These are phyloP conservation scores for Nycteola revayana DNA, from an alignment of 2,888 invertebrate species.

Conservation along the genomic window DNA sequence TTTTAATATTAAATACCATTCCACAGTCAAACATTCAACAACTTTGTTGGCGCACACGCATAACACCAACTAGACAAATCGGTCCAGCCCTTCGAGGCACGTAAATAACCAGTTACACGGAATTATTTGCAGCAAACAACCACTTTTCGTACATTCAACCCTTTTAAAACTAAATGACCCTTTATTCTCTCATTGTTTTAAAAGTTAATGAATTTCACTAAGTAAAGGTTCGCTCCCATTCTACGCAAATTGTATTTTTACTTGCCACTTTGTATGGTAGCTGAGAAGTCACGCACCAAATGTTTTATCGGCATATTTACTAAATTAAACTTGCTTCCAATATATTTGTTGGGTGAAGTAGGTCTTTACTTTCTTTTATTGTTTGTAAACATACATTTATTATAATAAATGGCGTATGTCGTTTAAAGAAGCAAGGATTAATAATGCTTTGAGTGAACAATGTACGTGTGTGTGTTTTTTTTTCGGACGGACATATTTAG, in stretches of 20 bases:
- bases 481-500: no score
- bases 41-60: background rate
- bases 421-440: no score
- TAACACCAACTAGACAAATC: background rate
- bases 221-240: background rate
- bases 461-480: no score
- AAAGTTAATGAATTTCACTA: conserved; percentile 24
- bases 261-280: conserved; percentile 33
- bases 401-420: no score
- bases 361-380: conserved; percentile 29
- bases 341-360: conserved; percentile 31
- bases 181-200: conserved; percentile 36
- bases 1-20: no score
- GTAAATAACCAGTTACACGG: background rate
- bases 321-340: conserved; percentile 32
- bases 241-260: conserved; percentile 21
- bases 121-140: conserved; percentile 5
- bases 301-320: conserved; percentile 43
- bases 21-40: background rate
- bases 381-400: conserved; percentile 26
- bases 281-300: conserved; percentile 40
- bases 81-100: background rate
- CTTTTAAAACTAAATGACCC: conserved; percentile 11
- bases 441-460: no score
- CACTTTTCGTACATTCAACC: conserved; percentile 28